A percentile compares a stretch with the other conserved stretches of the same genome.
phyloP scores from a whole-genome alignment of 1,140 invertebrate genomes.

The Copidosoma floridanum region DNA sequence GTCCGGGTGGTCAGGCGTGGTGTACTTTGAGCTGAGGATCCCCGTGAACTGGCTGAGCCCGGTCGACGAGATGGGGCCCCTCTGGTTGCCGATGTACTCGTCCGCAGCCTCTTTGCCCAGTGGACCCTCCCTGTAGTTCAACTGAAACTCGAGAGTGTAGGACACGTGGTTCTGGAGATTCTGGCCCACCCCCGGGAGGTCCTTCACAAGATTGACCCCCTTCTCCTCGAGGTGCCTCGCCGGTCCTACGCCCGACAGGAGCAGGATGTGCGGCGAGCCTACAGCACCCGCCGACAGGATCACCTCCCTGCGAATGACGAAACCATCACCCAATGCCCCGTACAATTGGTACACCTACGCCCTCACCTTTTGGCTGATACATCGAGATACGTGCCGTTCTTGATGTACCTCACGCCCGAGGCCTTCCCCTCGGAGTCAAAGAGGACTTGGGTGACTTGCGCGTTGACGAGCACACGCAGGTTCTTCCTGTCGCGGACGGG shows the following conservation, averaged over 20 bases:
- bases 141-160: constrained; percentile 34
- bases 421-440: constrained; percentile 27
- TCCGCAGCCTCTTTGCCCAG: constrained; percentile 20
- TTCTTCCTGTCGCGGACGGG: constrained; percentile 64
- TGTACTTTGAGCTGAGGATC: constrained; percentile 60
- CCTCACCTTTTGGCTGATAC: too few species aligned
- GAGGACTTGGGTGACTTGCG: constrained; percentile 61
- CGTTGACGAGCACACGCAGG: constrained; percentile 67
- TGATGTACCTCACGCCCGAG: constrained; percentile 48
- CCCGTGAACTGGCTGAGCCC: constrained; percentile 65
- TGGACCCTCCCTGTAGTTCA: constrained; percentile 2
- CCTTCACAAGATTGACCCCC: constrained; percentile 40
- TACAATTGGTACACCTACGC: too few species aligned
- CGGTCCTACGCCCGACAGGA: constrained; percentile 62
- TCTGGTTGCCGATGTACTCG: constrained; percentile 55
- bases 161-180: constrained; percentile 58
- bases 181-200: constrained; percentile 60
- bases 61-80: constrained; percentile 75
- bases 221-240: constrained; percentile 47
- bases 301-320: constrained; percentile 42
- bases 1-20: constrained; percentile 53
- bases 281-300: constrained; percentile 52
- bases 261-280: constrained; percentile 56
- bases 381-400: constrained; percentile 63
- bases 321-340: constrained; percentile 31